Evolutionary conservation across 2,113 vertebrate species (phyloP).

Genomic region (Equus quagga): DNA sequence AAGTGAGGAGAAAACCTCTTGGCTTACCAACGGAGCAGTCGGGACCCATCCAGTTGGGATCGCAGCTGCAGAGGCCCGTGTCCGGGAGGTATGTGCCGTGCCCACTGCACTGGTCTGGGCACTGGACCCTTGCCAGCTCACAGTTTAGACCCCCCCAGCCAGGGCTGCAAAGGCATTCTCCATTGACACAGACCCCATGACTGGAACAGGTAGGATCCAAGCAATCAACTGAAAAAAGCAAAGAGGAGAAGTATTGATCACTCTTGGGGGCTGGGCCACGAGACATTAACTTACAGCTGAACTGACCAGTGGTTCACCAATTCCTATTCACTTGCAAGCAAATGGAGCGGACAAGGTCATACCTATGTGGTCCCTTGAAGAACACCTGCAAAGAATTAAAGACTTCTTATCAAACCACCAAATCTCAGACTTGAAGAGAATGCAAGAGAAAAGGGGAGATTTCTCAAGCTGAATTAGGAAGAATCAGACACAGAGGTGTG

Average conservation of each 20-base stretch:
- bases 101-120: conserved; percentile 98
- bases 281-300: fast-evolving
- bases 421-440: conserved; percentile 41
- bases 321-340: not conserved
- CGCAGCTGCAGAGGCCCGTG: conserved; percentile 97
- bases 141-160: conserved; percentile 98
- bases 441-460: not conserved
- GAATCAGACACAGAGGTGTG: not conserved
- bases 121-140: conserved; percentile 96
- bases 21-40: conserved; percentile 98
- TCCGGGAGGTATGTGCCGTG: conserved; percentile 97
- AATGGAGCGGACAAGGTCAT: not conserved
- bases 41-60: conserved; percentile 99
- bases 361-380: not conserved
- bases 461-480: conserved; percentile 33
- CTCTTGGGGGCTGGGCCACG: not conserved
- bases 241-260: not conserved
- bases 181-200: conserved; percentile 97
- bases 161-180: conserved; percentile 97
- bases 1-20: fast-evolving
- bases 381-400: conserved; percentile 23
- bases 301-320: fast-evolving
- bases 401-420: not conserved
- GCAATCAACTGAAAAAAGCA: conserved; percentile 93
- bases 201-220: conserved; percentile 97